phyloP scores from a whole-genome alignment of 2,888 invertebrate genomes.

The Lochmaea crataegi region DNA sequence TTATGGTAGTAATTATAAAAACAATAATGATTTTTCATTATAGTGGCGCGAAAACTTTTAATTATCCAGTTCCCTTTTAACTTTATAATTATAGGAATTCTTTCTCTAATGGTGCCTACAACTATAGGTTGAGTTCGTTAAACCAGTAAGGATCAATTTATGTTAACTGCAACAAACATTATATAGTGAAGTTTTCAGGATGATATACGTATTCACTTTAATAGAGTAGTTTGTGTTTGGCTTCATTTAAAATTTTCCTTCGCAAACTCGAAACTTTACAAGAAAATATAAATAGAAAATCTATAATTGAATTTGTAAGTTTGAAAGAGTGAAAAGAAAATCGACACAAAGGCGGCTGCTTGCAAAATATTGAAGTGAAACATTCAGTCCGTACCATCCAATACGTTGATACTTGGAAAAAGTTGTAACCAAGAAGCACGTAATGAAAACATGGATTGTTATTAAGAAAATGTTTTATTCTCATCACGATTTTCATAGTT shows the following conservation, averaged over 20 bases:
- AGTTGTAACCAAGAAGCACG: not conserved
- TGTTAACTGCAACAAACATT: not conserved
- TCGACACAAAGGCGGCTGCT: not conserved
- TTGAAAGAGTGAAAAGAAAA: constrained; percentile 1
- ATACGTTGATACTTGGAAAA: not conserved
- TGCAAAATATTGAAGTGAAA: not conserved
- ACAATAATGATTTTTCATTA: too few species aligned
- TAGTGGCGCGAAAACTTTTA: too few species aligned
- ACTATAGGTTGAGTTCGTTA: too few species aligned
- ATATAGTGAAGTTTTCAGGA: not conserved
- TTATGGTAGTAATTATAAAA: too few species aligned
- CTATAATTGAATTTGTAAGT: not conserved
- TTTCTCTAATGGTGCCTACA: too few species aligned
- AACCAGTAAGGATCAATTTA: too few species aligned
- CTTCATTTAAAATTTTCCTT: constrained; percentile 1
- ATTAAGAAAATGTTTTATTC: constrained; percentile 6
- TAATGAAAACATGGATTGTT: constrained; percentile 3
- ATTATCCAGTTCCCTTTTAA: too few species aligned
- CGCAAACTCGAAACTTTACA: not conserved
- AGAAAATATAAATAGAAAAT: not conserved
- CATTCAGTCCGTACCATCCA: constrained; percentile 5
- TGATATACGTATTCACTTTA: not conserved
- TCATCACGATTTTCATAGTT: constrained; percentile 7
- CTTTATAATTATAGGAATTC: too few species aligned
- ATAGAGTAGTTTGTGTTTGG: not conserved